Conservation (phyloP, 2,113 vertebrate genomes). For the Puntigrus tetrazona region DNA sequence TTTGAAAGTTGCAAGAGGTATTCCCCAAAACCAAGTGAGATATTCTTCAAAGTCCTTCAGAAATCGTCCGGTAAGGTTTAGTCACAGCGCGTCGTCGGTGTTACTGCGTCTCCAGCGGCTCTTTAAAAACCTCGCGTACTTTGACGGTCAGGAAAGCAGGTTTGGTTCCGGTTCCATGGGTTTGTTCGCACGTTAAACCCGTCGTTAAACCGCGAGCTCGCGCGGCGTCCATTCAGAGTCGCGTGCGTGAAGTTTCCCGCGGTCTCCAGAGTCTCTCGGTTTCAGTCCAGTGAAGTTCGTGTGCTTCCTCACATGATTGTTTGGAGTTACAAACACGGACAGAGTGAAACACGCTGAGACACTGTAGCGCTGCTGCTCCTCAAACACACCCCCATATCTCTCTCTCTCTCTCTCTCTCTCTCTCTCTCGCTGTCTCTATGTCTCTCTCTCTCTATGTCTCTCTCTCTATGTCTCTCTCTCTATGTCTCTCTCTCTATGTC, state of each 20-base stretch:
- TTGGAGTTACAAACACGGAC: neutral
- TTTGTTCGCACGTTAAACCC: neutral
- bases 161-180: neutral
- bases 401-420: neutral
- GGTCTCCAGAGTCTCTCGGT: neutral
- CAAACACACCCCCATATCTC: neutral
- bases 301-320: neutral
- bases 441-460: too few species aligned
- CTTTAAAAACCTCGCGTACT: neutral
- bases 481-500: too few species aligned
- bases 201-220: neutral
- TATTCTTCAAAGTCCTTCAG: neutral
- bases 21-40: neutral
- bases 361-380: neutral
- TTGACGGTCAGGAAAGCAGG: neutral
- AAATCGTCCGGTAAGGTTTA: neutral
- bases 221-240: neutral
- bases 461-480: too few species aligned
- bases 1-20: neutral
- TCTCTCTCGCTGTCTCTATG: too few species aligned
- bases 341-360: neutral
- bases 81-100: neutral
- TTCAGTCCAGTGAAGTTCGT: neutral
- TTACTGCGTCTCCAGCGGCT: neutral
- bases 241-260: neutral